Evolutionary conservation across 2,797 vertebrate species (phyloP).

Genomic region (Coilia nasus): DNA sequence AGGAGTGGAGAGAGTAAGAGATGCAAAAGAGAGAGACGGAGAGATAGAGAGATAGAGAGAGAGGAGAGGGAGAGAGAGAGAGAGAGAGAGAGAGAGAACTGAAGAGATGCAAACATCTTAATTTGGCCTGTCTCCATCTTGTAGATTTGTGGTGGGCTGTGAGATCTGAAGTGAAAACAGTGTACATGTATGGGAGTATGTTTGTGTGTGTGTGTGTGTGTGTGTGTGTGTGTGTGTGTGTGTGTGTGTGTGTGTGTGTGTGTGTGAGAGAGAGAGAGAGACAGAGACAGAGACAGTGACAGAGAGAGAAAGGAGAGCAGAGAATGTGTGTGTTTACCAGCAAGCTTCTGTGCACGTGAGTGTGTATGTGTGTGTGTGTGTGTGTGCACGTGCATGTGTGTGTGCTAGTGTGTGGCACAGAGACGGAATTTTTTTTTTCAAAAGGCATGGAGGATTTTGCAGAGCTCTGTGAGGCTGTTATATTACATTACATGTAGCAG

Average conservation of each 20-base stretch:
- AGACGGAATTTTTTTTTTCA: background rate
- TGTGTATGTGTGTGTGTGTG: too few species aligned
- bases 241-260: background rate
- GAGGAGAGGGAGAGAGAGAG: background rate
- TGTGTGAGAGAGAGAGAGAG: background rate
- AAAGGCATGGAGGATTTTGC: background rate
- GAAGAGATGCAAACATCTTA: conserved; percentile 9
- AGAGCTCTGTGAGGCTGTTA: background rate
- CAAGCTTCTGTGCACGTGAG: too few species aligned
- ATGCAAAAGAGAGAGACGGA: background rate
- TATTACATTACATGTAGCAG: too few species aligned
- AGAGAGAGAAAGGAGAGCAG: too few species aligned
- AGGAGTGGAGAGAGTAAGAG: too few species aligned
- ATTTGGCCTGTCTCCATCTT: conserved; percentile 7
- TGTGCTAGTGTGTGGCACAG: background rate
- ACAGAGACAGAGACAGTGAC: too few species aligned
- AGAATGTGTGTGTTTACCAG: too few species aligned
- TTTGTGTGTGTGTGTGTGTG: background rate
- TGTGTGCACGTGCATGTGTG: too few species aligned
- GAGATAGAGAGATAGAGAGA: background rate
- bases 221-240: background rate
- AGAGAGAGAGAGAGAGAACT: background rate
- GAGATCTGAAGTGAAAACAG: background rate
- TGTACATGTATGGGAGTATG: background rate
- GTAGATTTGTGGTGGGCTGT: conserved; percentile 5